These are phyloP conservation scores for Pelobates cultripes DNA, from an alignment of 2,797 vertebrate genomes.

Conservation along the genomic window DNA sequence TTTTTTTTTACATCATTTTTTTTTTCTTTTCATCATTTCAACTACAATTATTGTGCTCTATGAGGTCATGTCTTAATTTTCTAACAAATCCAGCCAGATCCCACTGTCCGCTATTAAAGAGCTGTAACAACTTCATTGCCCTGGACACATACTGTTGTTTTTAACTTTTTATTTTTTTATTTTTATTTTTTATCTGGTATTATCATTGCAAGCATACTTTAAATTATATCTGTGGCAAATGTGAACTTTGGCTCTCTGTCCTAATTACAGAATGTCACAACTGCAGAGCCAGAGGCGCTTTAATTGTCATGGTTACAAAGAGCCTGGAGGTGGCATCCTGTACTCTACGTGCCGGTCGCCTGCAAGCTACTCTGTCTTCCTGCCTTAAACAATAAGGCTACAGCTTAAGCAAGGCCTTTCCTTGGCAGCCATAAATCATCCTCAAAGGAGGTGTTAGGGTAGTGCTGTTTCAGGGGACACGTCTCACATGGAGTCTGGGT, in stretches of 20 bases:
- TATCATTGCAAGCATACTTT: too few species aligned
- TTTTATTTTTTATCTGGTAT: too few species aligned
- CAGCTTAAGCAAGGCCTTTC: neutral
- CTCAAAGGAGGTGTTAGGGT: constrained; percentile 34
- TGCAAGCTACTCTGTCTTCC: constrained; percentile 16
- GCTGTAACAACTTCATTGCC: too few species aligned
- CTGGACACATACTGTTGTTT: too few species aligned
- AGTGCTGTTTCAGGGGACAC: constrained; percentile 10
- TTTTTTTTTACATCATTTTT: too few species aligned
- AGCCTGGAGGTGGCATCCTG: constrained; percentile 42
- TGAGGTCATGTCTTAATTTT: too few species aligned
- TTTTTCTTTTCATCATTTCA: too few species aligned
- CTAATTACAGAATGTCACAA: constrained; percentile 1
- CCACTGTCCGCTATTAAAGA: too few species aligned
- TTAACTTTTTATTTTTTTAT: too few species aligned
- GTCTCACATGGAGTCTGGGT: constrained; percentile 15
- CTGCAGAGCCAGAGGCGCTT: constrained; percentile 6
- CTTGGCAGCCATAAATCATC: constrained; percentile 13
- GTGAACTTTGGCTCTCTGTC: neutral
- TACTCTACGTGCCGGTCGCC: constrained; percentile 38
- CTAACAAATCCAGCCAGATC: too few species aligned
- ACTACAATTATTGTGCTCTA: too few species aligned
- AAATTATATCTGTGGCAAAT: too few species aligned
- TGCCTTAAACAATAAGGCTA: constrained; percentile 33
- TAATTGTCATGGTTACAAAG: constrained; percentile 33